Evolutionary conservation across 1,140 invertebrate species (phyloP).

Genomic region (Drosophila pachea): DNA sequence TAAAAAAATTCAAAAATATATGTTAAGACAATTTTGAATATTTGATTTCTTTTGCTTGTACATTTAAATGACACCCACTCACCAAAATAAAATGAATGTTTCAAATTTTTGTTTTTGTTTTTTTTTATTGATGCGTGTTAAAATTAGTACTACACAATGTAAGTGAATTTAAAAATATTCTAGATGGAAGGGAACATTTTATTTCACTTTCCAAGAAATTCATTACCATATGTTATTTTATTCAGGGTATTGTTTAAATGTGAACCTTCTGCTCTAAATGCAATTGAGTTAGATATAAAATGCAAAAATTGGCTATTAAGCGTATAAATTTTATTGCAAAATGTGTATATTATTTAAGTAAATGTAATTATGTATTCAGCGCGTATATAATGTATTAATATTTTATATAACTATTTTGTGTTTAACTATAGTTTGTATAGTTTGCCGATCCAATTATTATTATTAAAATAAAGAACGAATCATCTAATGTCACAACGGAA

Average conservation of each 20-base stretch:
- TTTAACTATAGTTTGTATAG: slow-evolving; percentile 48
- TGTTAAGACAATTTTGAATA: slow-evolving; percentile 41
- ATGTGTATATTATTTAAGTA: slow-evolving; percentile 46
- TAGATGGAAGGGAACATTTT: no score
- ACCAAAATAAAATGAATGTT: no score
- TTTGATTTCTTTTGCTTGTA: slow-evolving; percentile 7
- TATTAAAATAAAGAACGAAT: slow-evolving; percentile 51
- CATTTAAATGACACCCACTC: background rate
- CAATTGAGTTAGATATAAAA: slow-evolving; percentile 23
- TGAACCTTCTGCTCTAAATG: slow-evolving; percentile 19
- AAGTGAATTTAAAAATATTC: no score
- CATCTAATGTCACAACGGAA: slow-evolving; percentile 72
- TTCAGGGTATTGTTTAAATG: slow-evolving; percentile 2
- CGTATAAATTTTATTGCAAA: slow-evolving; percentile 45
- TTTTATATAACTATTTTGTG: slow-evolving; percentile 39
- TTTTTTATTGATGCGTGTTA: slow-evolving; percentile 17
- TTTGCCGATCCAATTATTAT: slow-evolving; percentile 53
- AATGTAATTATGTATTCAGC: slow-evolving; percentile 73
- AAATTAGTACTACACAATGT: no score
- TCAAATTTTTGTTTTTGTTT: slow-evolving; percentile 14
- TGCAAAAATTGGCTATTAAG: slow-evolving; percentile 20
- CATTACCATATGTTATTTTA: slow-evolving; percentile 48
- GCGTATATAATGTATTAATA: slow-evolving; percentile 38
- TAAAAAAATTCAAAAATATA: slow-evolving; percentile 56
- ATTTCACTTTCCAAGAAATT: slow-evolving; percentile 16